Base-by-base conservation (phyloP, 2,797 vertebrate genomes). In the Sus cebifrons region DNA sequence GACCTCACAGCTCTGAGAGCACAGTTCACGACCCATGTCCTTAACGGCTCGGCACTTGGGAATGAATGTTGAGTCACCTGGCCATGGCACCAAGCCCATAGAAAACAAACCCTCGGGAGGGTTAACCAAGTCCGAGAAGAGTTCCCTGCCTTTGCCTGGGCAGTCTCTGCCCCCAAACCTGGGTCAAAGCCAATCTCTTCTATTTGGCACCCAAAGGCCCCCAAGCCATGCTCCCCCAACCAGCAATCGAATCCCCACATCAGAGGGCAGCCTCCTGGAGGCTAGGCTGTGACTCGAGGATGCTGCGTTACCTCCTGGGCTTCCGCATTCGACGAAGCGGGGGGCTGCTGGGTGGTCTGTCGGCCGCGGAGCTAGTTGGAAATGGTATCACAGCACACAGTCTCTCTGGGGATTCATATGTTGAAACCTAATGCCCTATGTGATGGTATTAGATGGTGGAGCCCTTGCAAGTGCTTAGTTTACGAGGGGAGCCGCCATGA, bases 131-230 rank as follows among this genome's bases (percentile, higher is more conserved):
- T 56, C 40, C 64, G 52, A 92, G 86, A 64, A 54, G 32, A 27
- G 44, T 79, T 83, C 36, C 40, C 14, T 58, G 44, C 65, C n/a
- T 77, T 73, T 79, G 16, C 58, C 23, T 32, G 54, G 74, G n/a
- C 14, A 52, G 74, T 52, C 56, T 56, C 36, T 73, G n/a, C 32
- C 25, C 40, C 62, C 6, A 52, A 91, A 52, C 17, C 14, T 40
- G 64, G 15, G 27, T 60, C 83, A 95, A 73, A 94, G 54, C 27
- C 85, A 36, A 49, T 20, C n/a, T 87, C n/a, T 91, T n/a, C 29
- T 36, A 25, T 25, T 27, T 10, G 23, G 73, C 60, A 84, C 49
- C 60, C 8, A 0, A 40, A 86, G 60, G 36, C 44, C 56, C 65
- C 17, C 13, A 40, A 2, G 21, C 21, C 20, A n/a, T 36, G 23